phyloP scores from a whole-genome alignment of 2,113 vertebrate genomes.

The Xerus inauris region DNA sequence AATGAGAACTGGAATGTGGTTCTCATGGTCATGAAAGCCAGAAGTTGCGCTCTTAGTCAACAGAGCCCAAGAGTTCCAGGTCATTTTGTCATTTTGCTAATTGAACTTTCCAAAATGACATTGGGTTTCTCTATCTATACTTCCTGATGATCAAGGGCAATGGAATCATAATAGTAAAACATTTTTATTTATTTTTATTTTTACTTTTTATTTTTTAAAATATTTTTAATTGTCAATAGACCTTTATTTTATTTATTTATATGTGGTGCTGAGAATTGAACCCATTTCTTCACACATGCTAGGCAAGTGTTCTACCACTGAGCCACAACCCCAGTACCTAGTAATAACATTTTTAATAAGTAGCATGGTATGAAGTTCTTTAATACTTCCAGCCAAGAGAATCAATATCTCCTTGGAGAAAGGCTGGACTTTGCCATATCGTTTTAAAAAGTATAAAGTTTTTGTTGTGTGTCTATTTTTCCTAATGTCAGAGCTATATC shows the following conservation, averaged over 20 bases:
- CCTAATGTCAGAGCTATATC: accelerated
- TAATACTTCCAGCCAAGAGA: background rate
- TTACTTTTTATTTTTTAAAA: no score
- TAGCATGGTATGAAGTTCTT: background rate
- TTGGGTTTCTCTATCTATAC: background rate
- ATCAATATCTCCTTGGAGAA: accelerated
- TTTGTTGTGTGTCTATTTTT: background rate
- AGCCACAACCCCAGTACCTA: no score
- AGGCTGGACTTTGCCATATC: background rate
- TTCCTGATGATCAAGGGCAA: background rate
- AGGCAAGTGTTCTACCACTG: no score
- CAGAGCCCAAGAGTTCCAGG: no score
- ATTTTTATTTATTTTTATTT: no score
- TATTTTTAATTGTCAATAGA: no score
- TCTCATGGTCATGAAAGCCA: background rate
- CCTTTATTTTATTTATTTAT: no score
- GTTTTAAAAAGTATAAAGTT: background rate
- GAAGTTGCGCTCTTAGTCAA: background rate
- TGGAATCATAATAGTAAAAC: background rate
- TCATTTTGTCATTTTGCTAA: background rate
- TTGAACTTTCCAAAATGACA: background rate
- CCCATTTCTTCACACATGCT: no score
- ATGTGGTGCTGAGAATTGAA: no score
- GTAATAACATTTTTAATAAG: no score
- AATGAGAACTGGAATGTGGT: accelerated